Evolutionary conservation across 2,888 invertebrate genomes (phyloP).

Genomic region (Eubasilissa splendida): DNA sequence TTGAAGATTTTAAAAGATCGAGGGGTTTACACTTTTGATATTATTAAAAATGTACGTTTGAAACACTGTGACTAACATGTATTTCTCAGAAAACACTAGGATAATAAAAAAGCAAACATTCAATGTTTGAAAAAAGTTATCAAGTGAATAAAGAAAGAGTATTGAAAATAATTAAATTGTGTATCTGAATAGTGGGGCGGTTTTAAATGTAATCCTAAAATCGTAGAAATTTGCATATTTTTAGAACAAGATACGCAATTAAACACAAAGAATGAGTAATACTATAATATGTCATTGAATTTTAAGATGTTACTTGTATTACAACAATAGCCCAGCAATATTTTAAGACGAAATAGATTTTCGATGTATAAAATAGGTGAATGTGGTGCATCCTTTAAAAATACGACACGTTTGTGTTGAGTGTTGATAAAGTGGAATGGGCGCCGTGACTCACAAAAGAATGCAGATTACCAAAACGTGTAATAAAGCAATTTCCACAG

Average conservation of each 20-base stretch:
- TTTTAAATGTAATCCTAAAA: conserved; percentile 5
- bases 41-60: too few species aligned
- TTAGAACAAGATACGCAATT: conserved; percentile 27
- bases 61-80: too few species aligned
- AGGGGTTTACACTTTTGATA: too few species aligned
- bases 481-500: conserved; percentile 22
- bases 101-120: too few species aligned
- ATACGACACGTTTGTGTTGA: conserved; percentile 39
- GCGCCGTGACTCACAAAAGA: conserved; percentile 51
- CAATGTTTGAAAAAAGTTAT: too few species aligned
- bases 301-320: background rate
- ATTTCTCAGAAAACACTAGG: too few species aligned
- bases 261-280: conserved; percentile 12
- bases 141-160: too few species aligned
- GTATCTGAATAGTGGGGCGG: conserved; percentile 17
- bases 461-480: conserved; percentile 39
- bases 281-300: conserved; percentile 4
- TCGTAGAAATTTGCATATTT: conserved; percentile 28
- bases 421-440: conserved; percentile 44
- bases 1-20: too few species aligned
- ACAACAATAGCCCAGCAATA: background rate
- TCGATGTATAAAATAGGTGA: background rate
- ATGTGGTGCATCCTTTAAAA: conserved; percentile 33
- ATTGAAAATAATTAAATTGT: background rate
- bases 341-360: background rate